phyloP scores from a whole-genome alignment of 1,140 invertebrate species.

The Acyrthosiphon pisum region DNA sequence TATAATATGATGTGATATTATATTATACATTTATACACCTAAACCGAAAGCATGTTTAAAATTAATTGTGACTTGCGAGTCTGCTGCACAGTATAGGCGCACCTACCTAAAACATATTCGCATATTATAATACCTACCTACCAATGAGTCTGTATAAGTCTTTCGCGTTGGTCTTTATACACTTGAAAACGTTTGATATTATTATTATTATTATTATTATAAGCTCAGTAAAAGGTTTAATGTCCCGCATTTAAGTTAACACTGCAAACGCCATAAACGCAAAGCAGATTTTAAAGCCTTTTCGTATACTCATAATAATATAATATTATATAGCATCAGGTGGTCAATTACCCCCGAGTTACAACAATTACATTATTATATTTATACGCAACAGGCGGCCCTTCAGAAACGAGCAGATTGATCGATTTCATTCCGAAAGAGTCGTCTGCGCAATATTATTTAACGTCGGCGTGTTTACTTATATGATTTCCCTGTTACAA shows the following conservation, averaged over 20 bases:
- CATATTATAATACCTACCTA: not conserved
- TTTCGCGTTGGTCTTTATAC: not conserved
- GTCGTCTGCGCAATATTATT: not conserved
- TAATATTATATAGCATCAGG: constrained; percentile 1
- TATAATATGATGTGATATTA: not conserved
- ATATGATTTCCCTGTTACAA: not conserved
- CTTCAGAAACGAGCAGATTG: not conserved
- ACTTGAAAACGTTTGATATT: not conserved
- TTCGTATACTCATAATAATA: not conserved
- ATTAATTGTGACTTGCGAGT: not conserved
- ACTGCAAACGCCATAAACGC: not conserved
- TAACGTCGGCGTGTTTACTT: not conserved
- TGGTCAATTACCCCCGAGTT: not conserved
- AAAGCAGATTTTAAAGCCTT: not conserved
- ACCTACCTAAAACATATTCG: not conserved
- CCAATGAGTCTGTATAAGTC: not conserved
- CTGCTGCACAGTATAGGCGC: not conserved
- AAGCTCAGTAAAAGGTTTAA: not conserved
- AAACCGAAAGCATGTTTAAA: not conserved
- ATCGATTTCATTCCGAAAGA: not conserved
- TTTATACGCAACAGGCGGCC: not conserved
- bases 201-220: not conserved
- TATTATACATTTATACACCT: no score
- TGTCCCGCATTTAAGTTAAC: not conserved
- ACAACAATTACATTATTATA: constrained; percentile 17